Base-by-base conservation (phyloP, 2,113 vertebrate genomes). In the Vulpes ferrilata region DNA sequence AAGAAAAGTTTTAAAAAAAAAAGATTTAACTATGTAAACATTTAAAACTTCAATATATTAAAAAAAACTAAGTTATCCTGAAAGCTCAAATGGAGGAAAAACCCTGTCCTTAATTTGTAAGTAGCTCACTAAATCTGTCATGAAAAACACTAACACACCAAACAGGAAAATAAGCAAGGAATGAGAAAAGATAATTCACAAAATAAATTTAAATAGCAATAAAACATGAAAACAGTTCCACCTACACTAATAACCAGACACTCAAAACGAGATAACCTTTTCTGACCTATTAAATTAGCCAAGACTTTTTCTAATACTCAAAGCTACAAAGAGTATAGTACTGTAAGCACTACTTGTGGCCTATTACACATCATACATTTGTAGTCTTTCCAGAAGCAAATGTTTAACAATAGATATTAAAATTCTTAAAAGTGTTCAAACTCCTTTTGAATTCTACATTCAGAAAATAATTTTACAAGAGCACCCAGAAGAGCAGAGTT, bases 151-250 rank as follows among this genome's bases (percentile, higher is more conserved):
- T 62, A 94, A 71, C 38, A 60, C 43, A 81, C 12, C 15, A 57
- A 93, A 93, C 17, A 73, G 27, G 48, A 89, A 85, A 76, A 89
- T 65, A 76, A 76, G 5, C 15, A 84, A 85, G 81, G 17, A 73
- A 30, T 25, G 57, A 15, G 55, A 86, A 95, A 81, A 73, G 32
- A 74, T 35, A 25, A 76, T 69, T 93, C 38, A 81, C 57, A 86
- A 90, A 59, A 80, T 69, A 92, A 88, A 87, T 55, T 95, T 55
- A 82, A 90, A 69, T 69, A 69, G 32, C 90, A 87, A 11, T 60
- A 76, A 82, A 59, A 86, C 81, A 86, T 51, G 53, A 78, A 87
- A 57, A 90, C 9, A 8, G 43, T 65, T 57, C 48, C 43, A 57
- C 53, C 57, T 64, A 64, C 30, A 16, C 30, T n/a, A 64, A n/a